phyloP scores from a whole-genome alignment of 2,113 vertebrate species.

The Chaetops frenatus region DNA sequence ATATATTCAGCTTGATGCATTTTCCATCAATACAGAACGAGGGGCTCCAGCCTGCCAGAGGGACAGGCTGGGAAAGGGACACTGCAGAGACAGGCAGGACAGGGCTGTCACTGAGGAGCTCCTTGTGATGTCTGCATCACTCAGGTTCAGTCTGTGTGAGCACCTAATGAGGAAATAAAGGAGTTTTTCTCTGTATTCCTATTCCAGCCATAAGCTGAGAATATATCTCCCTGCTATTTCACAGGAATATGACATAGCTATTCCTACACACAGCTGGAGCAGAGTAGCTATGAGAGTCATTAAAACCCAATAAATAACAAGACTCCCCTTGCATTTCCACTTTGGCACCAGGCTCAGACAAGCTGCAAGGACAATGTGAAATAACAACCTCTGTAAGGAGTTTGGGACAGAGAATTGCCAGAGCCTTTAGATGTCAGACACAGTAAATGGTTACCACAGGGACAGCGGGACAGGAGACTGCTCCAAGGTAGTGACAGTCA shows the following conservation, averaged over 20 bases:
- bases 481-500: not conserved
- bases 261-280: not conserved
- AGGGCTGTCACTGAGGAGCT: not conserved
- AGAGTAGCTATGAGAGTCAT: not conserved
- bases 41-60: not conserved
- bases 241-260: not conserved
- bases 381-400: not conserved
- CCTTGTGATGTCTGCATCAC: not conserved
- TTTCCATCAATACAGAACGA: not conserved
- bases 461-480: not conserved
- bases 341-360: not conserved
- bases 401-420: not conserved
- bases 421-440: not conserved
- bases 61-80: not conserved
- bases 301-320: not conserved
- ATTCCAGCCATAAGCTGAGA: not conserved
- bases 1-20: slow-evolving; percentile 20
- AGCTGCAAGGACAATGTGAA: not conserved
- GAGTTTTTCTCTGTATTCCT: not conserved
- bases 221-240: not conserved
- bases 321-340: fast-evolving
- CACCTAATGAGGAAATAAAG: not conserved
- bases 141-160: not conserved
- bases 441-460: not conserved
- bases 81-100: not conserved